Percentiles rank a stretch among this genome's conserved stretches.
Evolutionary conservation across 64 coral and sea anemone genomes (phyloP).

Genomic region (Stylophora pistillata): DNA sequence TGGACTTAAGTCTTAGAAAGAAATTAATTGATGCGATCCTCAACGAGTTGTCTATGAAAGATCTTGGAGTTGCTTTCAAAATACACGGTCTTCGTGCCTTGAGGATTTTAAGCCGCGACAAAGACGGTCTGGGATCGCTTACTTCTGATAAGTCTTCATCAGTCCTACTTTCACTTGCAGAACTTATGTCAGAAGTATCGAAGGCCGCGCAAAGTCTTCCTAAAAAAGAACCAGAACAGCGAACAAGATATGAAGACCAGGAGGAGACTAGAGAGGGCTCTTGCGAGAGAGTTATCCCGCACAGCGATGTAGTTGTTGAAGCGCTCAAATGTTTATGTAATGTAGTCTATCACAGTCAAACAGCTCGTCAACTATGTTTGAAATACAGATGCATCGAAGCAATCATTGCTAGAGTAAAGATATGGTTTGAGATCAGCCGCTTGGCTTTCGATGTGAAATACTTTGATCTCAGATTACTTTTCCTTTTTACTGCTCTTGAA

Average conservation of each 20-base stretch:
- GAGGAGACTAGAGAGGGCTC: constrained; percentile 1
- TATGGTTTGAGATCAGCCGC: constrained; percentile 67
- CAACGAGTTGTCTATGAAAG: constrained; percentile 46
- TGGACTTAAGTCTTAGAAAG: constrained; percentile 63
- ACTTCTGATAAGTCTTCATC: constrained; percentile 66
- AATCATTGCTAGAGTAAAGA: constrained; percentile 57
- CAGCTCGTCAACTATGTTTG: constrained; percentile 61
- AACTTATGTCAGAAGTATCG: constrained; percentile 45
- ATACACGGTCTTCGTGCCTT: constrained; percentile 52
- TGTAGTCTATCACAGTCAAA: constrained; percentile 78
- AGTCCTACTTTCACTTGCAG: constrained; percentile 74
- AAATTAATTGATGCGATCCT: constrained; percentile 87
- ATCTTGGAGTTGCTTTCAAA: constrained; percentile 41
- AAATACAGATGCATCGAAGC: constrained; percentile 63
- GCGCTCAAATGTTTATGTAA: constrained; percentile 97
- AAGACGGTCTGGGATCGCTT: constrained; percentile 77
- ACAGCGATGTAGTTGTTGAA: constrained; percentile 50
- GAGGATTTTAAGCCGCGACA: constrained; percentile 92
- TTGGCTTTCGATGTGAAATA: constrained; percentile 76
- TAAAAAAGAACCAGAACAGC: constrained; percentile 24
- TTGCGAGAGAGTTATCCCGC: constrained; percentile 9
- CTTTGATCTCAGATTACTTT: constrained; percentile 93
- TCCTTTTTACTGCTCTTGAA: constrained; percentile 84
- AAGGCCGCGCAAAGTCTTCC: neutral
- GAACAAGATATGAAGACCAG: neutral